Percentiles rank a stretch among this genome's conserved stretches.
Conservation (phyloP, 2,888 invertebrate species). For the Anaspis maculata region DNA sequence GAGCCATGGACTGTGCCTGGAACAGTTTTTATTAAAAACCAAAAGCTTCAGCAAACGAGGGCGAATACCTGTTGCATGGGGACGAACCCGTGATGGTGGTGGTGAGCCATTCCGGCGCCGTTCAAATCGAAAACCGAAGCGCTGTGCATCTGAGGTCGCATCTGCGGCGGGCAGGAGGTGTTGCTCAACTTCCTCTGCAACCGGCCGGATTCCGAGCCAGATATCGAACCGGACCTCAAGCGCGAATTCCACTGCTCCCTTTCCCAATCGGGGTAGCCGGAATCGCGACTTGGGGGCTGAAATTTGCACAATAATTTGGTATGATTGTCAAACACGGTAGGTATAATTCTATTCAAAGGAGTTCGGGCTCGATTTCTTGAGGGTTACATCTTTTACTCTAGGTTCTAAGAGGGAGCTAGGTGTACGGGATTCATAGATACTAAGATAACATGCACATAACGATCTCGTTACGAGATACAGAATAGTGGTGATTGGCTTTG, state of each 20-base stretch:
- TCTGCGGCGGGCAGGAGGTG: constrained; percentile 31
- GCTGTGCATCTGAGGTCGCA: constrained; percentile 36
- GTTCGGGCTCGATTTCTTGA: too few relatives aligned
- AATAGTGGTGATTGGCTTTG: too few relatives aligned
- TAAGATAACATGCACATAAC: too few relatives aligned
- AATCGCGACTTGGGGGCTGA: constrained; percentile 40
- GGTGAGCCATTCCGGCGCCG: constrained; percentile 19
- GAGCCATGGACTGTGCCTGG: constrained; percentile 67
- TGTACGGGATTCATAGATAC: too few relatives aligned
- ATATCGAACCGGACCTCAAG: constrained; percentile 37
- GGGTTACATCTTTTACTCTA: too few relatives aligned
- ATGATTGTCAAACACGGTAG: too few relatives aligned
- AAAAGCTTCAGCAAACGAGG: background rate
- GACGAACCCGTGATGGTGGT: constrained; percentile 37
- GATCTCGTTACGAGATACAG: too few relatives aligned
- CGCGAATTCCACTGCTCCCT: constrained; percentile 34
- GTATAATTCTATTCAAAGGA: too few relatives aligned
- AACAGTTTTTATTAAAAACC: constrained; percentile 14
- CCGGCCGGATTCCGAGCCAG: constrained; percentile 33
- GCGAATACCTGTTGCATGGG: constrained; percentile 51
- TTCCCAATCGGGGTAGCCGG: constrained; percentile 44
- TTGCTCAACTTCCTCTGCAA: constrained; percentile 34
- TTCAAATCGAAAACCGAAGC: constrained; percentile 51
- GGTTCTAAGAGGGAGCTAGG: too few relatives aligned
- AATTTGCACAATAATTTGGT: constrained; percentile 7